A percentile compares a stretch with the other conserved stretches of the same genome.
These are phyloP conservation scores for Dascyllus trimaculatus DNA, from an alignment of 2,113 vertebrate genomes.

Conservation along the genomic window DNA sequence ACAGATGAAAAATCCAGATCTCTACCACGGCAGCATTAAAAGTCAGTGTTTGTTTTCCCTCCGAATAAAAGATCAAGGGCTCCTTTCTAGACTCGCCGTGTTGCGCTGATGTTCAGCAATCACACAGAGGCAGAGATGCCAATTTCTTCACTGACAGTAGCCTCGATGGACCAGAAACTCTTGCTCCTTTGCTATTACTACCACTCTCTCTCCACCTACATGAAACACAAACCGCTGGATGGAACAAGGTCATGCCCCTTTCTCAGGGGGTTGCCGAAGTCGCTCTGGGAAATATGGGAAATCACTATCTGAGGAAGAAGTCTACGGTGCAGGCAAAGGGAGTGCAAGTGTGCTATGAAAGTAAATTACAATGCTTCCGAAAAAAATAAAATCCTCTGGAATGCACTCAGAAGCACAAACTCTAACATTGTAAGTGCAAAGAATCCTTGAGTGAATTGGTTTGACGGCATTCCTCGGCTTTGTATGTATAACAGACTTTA, in stretches of 20 bases:
- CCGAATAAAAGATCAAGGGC: conserved; percentile 65
- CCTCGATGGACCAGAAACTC: conserved; percentile 62
- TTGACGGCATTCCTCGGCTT: conserved; percentile 5
- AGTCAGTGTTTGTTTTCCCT: conserved; percentile 62
- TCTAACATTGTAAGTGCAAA: background rate
- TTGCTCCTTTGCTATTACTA: conserved; percentile 60
- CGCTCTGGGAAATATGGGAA: conserved; percentile 59
- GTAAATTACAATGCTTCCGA: conserved; percentile 45
- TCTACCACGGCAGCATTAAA: conserved; percentile 32
- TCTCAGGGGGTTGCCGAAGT: conserved; percentile 53
- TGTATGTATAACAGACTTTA: background rate
- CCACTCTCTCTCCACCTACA: conserved; percentile 37
- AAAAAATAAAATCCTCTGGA: conserved; percentile 18
- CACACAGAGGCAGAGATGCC: conserved; percentile 48
- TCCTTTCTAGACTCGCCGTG: conserved; percentile 40
- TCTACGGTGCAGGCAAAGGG: conserved; percentile 26
- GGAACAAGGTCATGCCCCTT: conserved; percentile 57
- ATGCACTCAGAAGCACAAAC: conserved; percentile 17
- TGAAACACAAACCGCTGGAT: conserved; percentile 58
- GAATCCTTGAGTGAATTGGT: conserved; percentile 12
- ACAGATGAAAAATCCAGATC: conserved; percentile 17
- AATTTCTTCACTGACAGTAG: conserved; percentile 49
- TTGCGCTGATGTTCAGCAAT: conserved; percentile 64
- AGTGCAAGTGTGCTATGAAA: conserved; percentile 47
- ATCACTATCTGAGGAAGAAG: conserved; percentile 59